These are phyloP conservation scores for Amblyornis subalaris DNA, from an alignment of 2,113 vertebrate genomes.

Conservation along the genomic window DNA sequence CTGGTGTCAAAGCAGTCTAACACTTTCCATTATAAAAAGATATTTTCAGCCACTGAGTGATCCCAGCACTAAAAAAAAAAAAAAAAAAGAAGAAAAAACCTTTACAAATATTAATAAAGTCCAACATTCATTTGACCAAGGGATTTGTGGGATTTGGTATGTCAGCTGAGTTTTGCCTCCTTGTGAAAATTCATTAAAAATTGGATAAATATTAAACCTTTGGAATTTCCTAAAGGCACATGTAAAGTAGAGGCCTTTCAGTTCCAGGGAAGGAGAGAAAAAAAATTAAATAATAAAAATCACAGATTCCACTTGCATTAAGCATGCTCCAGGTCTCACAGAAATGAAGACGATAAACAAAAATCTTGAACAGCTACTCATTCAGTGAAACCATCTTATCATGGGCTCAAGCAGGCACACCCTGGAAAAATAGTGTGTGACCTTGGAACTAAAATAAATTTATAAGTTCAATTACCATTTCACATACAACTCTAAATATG, in stretches of 20 bases:
- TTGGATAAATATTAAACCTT: conserved; percentile 28
- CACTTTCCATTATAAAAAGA: neutral
- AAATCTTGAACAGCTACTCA: conserved; percentile 9
- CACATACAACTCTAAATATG: neutral
- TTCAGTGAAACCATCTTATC: conserved; percentile 14
- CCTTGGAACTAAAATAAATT: conserved; percentile 33
- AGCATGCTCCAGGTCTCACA: neutral
- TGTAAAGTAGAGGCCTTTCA: neutral
- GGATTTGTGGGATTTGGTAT: conserved; percentile 19
- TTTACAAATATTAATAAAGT: neutral
- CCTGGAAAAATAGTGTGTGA: conserved; percentile 26
- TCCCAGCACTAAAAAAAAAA: neutral
- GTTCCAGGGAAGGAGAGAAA: neutral
- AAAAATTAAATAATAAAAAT: neutral
- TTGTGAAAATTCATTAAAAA: conserved; percentile 48
- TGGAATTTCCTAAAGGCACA: conserved; percentile 20
- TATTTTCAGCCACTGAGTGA: neutral
- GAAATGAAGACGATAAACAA: conserved; percentile 28
- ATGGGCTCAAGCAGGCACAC: conserved; percentile 27
- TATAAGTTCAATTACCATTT: neutral
- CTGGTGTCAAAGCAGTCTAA: neutral
- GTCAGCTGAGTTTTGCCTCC: neutral
- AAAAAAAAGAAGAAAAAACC: neutral
- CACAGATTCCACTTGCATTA: conserved; percentile 26
- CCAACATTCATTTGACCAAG: neutral